A percentile compares a stretch with the other conserved stretches of the same genome.
Conservation (phyloP, 2,888 invertebrate genomes). For the Epinotia bilunana region DNA sequence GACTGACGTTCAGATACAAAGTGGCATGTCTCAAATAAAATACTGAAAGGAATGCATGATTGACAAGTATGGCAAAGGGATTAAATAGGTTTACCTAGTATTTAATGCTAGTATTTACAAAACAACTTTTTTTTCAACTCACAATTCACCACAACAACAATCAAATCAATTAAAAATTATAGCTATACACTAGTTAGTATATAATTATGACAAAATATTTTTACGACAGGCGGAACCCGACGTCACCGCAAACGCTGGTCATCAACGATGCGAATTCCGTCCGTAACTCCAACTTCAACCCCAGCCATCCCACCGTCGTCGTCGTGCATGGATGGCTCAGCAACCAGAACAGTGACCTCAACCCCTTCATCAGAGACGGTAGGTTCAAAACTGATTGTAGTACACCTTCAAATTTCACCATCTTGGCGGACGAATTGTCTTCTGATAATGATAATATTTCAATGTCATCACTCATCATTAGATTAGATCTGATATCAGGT, state of each 20-base stretch:
- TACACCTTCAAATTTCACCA: neutral
- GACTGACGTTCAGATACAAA: too few species aligned
- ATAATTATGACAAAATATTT: neutral
- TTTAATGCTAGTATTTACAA: too few species aligned
- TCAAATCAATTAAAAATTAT: too few species aligned
- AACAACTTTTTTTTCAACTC: too few species aligned
- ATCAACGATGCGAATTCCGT: conserved; percentile 59
- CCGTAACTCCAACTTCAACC: conserved; percentile 61
- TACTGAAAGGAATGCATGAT: too few species aligned
- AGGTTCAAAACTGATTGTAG: conserved; percentile 28
- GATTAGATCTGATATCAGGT: neutral
- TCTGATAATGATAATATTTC: neutral
- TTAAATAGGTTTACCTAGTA: too few species aligned
- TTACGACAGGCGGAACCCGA: conserved; percentile 57
- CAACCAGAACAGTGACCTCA: conserved; percentile 56
- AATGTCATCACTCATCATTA: too few species aligned
- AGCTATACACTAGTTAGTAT: too few species aligned
- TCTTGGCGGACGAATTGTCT: neutral
- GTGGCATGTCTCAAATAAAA: too few species aligned
- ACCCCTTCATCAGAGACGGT: conserved; percentile 63
- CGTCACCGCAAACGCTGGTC: conserved; percentile 52
- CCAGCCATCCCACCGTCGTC: conserved; percentile 56
- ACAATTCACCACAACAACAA: too few species aligned
- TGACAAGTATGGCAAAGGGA: too few species aligned
- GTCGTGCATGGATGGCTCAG: conserved; percentile 69